A percentile compares a stretch with the other conserved stretches of the same genome.
phyloP scores from a whole-genome alignment of 2,888 invertebrate genomes.

The Stenchaetothrips biformis region DNA sequence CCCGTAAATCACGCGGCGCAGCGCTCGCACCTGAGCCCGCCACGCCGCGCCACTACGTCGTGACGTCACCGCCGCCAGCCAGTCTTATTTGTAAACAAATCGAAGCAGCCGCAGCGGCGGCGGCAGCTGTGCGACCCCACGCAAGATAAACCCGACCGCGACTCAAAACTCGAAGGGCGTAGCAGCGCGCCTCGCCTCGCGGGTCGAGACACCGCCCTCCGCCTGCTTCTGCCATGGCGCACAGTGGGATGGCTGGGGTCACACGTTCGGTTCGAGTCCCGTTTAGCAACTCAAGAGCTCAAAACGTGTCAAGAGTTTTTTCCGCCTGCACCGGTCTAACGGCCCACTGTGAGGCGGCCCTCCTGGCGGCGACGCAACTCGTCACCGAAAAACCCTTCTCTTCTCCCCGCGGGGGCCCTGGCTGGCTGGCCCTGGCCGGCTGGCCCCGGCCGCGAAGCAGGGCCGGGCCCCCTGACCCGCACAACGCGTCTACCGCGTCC shows the following conservation, averaged over 20 bases:
- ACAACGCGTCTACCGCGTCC: background rate
- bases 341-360: no score
- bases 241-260: background rate
- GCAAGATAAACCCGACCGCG: background rate
- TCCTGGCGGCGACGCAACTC: no score
- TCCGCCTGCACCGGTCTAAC: no score
- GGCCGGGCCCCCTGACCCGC: constrained; percentile 37
- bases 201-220: background rate
- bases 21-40: background rate
- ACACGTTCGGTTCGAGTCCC: no score
- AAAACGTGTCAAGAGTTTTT: no score
- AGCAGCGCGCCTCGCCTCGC: background rate
- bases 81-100: constrained; percentile 12
- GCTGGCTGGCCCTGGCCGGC: background rate
- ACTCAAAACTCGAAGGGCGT: no score
- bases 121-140: constrained; percentile 40
- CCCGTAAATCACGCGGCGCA: background rate
- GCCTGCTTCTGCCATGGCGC: background rate
- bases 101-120: constrained; percentile 41
- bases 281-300: no score
- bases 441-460: background rate
- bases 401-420: background rate
- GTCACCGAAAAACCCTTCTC: no score
- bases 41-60: background rate
- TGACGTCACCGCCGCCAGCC: background rate